A percentile compares a stretch with the other conserved stretches of the same genome.
Conservation (phyloP, 2,113 vertebrate genomes). For the Campylorhamphus procurvoides region DNA sequence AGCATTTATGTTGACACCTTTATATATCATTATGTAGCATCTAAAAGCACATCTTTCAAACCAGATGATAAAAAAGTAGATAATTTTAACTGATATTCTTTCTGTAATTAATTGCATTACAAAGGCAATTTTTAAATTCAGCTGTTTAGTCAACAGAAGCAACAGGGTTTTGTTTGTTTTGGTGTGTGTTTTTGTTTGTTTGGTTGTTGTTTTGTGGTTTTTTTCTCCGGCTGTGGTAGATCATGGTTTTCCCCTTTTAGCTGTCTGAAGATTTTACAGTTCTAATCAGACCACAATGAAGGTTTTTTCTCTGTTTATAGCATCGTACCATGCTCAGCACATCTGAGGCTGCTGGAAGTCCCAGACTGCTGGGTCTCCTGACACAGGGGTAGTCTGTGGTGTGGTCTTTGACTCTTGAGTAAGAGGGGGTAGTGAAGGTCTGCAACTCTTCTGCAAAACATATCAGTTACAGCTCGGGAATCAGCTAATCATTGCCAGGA, state of each 20-base stretch:
- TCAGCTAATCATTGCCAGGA: not conserved
- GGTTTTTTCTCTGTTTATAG: not conserved
- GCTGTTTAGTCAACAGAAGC: not conserved
- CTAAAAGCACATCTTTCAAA: not conserved
- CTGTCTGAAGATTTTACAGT: not conserved
- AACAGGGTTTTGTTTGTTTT: fast-evolving
- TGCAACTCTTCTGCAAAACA: not conserved
- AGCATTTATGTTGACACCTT: not conserved
- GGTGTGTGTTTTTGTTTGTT: too few species aligned
- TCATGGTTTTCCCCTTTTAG: not conserved
- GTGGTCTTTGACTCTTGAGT: fast-evolving
- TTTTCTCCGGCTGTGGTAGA: not conserved
- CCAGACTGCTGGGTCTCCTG: not conserved
- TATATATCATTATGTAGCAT: not conserved
- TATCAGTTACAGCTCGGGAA: not conserved
- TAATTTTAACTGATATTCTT: not conserved
- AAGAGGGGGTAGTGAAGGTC: not conserved
- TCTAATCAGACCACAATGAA: not conserved
- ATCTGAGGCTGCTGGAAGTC: not conserved
- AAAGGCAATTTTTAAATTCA: not conserved
- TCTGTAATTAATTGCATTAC: not conserved
- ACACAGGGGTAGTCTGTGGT: not conserved
- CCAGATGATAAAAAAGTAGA: not conserved
- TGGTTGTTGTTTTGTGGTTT: too few species aligned
- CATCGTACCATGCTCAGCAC: not conserved